Evolutionary conservation across 2,888 invertebrate species (phyloP).

Genomic region (Stenoptilia bipunctidactyla): DNA sequence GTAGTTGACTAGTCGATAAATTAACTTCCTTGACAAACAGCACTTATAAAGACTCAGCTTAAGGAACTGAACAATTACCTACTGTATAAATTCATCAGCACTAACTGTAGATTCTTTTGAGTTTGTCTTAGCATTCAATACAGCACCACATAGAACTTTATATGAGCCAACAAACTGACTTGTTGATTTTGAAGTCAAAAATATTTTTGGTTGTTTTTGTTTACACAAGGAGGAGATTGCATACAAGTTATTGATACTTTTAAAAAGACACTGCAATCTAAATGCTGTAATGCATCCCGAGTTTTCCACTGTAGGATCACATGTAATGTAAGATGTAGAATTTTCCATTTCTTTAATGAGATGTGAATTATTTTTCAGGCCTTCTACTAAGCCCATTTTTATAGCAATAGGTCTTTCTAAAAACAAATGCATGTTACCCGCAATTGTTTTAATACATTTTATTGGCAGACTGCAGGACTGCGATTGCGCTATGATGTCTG

Average conservation of each 20-base stretch:
- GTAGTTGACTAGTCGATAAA: too few relatives aligned
- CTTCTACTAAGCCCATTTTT: slow-evolving; percentile 29
- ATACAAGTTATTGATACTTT: slow-evolving; percentile 37
- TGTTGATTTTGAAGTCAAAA: slow-evolving; percentile 52
- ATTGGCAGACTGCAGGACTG: slow-evolving; percentile 58
- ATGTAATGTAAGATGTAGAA: slow-evolving; percentile 18
- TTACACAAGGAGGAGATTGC: slow-evolving; percentile 17
- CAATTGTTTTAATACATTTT: slow-evolving; percentile 37
- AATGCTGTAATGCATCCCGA: slow-evolving; percentile 33
- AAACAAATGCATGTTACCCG: slow-evolving; percentile 62
- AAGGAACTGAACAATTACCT: slow-evolving; percentile 12
- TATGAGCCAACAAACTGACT: slow-evolving; percentile 21
- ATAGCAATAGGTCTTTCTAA: slow-evolving; percentile 51
- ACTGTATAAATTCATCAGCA: slow-evolving; percentile 68
- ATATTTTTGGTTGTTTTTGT: slow-evolving; percentile 17
- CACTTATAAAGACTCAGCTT: too few relatives aligned
- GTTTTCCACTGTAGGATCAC: slow-evolving; percentile 31
- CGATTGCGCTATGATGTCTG: slow-evolving; percentile 47
- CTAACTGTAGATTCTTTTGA: slow-evolving; percentile 58
- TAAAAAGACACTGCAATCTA: slow-evolving; percentile 34
- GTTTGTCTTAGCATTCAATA: slow-evolving; percentile 69
- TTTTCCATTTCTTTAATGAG: slow-evolving; percentile 18
- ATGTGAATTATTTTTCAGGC: slow-evolving; percentile 23
- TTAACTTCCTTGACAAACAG: too few relatives aligned
- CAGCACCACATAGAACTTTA: slow-evolving; percentile 69